Evolutionary conservation across 2,888 invertebrate species (phyloP).

Genomic region (Eretmocerus hayati): DNA sequence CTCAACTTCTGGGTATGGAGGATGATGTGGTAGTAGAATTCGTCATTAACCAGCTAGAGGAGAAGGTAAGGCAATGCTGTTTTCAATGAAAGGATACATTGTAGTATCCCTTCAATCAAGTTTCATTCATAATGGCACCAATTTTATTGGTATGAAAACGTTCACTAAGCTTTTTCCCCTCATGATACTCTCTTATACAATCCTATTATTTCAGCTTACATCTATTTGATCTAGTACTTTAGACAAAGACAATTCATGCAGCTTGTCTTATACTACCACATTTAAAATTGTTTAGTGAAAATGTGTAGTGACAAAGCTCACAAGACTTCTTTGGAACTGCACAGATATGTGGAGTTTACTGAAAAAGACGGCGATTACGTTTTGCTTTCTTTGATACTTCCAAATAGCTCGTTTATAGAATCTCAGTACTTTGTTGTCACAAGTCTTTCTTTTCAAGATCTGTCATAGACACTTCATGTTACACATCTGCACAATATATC

Average conservation of each 20-base stretch:
- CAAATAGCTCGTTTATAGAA: too few species aligned
- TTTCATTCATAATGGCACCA: slow-evolving; percentile 19
- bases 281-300: too few species aligned
- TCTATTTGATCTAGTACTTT: slow-evolving; percentile 20
- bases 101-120: slow-evolving; percentile 11
- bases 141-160: slow-evolving; percentile 25
- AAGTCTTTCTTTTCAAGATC: too few species aligned
- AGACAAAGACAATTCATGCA: slow-evolving; percentile 19
- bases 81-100: slow-evolving; percentile 19
- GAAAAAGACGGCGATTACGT: too few species aligned
- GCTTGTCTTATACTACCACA: slow-evolving; percentile 8
- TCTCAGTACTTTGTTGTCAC: too few species aligned
- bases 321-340: too few species aligned
- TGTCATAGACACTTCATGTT: too few species aligned
- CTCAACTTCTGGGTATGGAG: slow-evolving; percentile 93
- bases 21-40: slow-evolving; percentile 99
- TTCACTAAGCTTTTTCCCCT: slow-evolving; percentile 48
- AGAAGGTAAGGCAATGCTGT: slow-evolving; percentile 60
- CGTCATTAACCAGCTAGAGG: slow-evolving; percentile 96
- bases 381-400: too few species aligned
- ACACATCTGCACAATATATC: too few species aligned
- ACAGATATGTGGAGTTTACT: too few species aligned
- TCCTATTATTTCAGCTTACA: slow-evolving; percentile 42
- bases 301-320: too few species aligned
- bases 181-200: slow-evolving; percentile 42